Base-by-base conservation (phyloP, 35 echinoderm and acorn worm species). In the Strongylocentrotus purpuratus region DNA sequence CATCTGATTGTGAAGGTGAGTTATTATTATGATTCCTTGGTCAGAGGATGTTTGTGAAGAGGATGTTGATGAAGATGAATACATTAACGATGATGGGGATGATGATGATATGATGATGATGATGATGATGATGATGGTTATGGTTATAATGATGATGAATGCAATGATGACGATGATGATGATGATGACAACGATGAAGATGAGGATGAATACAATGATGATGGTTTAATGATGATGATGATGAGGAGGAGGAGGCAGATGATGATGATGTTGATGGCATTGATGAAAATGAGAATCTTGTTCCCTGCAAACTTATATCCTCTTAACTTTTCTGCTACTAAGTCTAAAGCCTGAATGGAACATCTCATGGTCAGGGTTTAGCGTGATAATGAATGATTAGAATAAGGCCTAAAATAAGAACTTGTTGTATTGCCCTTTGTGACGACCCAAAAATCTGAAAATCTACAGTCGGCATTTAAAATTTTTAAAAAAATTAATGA, bases 1-100 rank as follows among this genome's bases (percentile, higher is more conserved):
- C 93, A 97, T 86, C 93, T 92, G 28, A 94, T 97, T 11, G 35
- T 71, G 31, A 78, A 61, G 33, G 96, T 97, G 95, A 97, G 96
- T 85, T 91, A 35, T 45, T 4, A 93, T 95, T 1, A 90, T 88
- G 12, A 32, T 93, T 61, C 31, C 70, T 20, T 85, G 31, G 70
- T 85, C 11, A 87, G 33, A 35, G 86, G n/a, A 35, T 31, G 33
- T 31, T 31, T 20, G n/a, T 94, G 31, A 32, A 14, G 58, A 31
- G 61, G 6, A 31, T 35, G 31, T 0, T 45, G 92, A 31, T 71
- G 28, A 45, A 46, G 35, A 46, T 48, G 61, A 12, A 50, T 55
- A 14, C 7, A 55, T 55, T 6, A 55, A 55, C 15, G 50, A 71
- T 71, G 25, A 71, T 65, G 60, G 4, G 0, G 25, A 28, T 2